These are phyloP conservation scores for Aromia moschata DNA, from an alignment of 2,888 invertebrate genomes.

Conservation along the genomic window DNA sequence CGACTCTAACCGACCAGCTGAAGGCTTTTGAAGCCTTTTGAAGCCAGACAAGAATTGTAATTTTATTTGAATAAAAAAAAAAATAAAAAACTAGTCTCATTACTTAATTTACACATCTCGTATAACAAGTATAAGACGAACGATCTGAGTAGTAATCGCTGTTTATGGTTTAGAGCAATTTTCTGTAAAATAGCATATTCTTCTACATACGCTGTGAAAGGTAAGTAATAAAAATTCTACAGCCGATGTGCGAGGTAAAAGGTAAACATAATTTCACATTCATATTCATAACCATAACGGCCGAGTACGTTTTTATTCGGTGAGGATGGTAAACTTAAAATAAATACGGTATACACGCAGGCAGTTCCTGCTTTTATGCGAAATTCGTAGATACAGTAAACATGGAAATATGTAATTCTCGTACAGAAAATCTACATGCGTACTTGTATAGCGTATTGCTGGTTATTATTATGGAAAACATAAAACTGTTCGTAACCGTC, in stretches of 20 bases:
- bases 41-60: too few relatives aligned
- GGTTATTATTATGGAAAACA: too few relatives aligned
- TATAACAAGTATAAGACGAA: too few relatives aligned
- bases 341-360: not conserved
- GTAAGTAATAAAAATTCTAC: slow-evolving; percentile 4
- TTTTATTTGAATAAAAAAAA: too few relatives aligned
- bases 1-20: too few relatives aligned
- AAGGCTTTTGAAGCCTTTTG: too few relatives aligned
- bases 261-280: not conserved
- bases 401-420: slow-evolving; percentile 1
- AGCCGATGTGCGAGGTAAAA: not conserved
- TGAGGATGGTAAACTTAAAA: not conserved
- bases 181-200: not conserved
- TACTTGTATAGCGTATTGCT: not conserved
- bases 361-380: not conserved
- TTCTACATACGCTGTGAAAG: not conserved
- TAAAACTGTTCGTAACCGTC: too few relatives aligned
- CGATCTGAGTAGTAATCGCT: too few relatives aligned
- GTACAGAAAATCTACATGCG: not conserved
- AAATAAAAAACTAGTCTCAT: too few relatives aligned
- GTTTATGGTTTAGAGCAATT: too few relatives aligned
- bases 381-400: slow-evolving; percentile 1
- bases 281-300: not conserved
- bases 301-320: not conserved
- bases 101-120: too few relatives aligned